Conservation (phyloP, 2,888 invertebrate genomes). For the Myopa testacea region DNA sequence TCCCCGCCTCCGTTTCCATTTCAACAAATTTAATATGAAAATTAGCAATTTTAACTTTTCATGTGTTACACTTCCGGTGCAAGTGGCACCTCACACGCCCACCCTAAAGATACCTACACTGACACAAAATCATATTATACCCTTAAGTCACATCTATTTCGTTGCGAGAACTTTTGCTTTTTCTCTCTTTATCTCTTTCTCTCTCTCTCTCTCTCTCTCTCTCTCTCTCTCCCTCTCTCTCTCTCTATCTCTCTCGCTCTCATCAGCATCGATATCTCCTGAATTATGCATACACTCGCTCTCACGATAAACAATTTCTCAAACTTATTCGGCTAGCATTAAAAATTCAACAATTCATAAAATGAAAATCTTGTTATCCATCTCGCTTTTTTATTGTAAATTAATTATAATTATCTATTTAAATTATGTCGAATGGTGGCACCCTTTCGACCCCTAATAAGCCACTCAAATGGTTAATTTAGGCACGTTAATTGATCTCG, state of each 20-base stretch:
- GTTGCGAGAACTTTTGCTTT: not conserved
- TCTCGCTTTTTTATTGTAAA: conserved; percentile 16
- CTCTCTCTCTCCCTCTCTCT: not conserved
- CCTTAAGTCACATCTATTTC: not conserved
- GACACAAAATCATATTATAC: not conserved
- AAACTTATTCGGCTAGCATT: conserved; percentile 46
- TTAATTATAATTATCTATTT: conserved; percentile 16
- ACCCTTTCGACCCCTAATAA: too few species aligned
- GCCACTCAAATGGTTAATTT: too few species aligned
- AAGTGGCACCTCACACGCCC: not conserved
- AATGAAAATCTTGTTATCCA: not conserved
- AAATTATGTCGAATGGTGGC: conserved; percentile 10
- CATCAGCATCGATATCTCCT: conserved; percentile 1
- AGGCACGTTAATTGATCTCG: too few species aligned
- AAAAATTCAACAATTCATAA: conserved; percentile 38
- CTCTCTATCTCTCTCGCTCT: not conserved
- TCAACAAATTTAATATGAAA: conserved; percentile 61
- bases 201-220: not conserved
- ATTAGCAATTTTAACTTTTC: conserved; percentile 51
- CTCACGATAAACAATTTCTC: conserved; percentile 45
- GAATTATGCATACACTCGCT: conserved; percentile 39
- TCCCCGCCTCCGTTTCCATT: conserved; percentile 49
- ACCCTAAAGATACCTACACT: not conserved
- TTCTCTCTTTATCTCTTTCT: too few species aligned
- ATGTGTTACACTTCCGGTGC: conserved; percentile 1